Evolutionary conservation across 2,113 vertebrate species (phyloP).

Genomic region (Prinia subflava): DNA sequence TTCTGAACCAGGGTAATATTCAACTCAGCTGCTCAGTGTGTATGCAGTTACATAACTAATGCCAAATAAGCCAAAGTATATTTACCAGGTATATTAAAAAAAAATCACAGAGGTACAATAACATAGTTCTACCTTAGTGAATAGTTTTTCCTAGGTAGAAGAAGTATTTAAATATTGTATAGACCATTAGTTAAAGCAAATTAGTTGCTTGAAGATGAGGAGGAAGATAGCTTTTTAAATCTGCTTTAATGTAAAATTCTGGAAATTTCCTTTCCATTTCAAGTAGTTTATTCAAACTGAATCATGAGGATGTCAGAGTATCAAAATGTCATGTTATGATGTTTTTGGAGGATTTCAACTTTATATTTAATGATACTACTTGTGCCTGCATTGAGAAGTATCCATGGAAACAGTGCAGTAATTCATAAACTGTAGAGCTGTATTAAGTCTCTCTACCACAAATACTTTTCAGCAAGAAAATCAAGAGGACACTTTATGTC

Average conservation of each 20-base stretch:
- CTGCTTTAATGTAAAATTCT: not conserved
- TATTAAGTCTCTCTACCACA: not conserved
- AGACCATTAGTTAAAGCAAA: not conserved
- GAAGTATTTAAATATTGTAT: not conserved
- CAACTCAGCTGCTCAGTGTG: not conserved
- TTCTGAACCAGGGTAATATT: not conserved
- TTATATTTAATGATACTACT: not conserved
- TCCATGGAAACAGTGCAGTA: slow-evolving; percentile 41
- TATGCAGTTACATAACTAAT: not conserved
- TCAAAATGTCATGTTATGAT: not conserved
- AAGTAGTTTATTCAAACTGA: not conserved
- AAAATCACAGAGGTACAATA: not conserved
- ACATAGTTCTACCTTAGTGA: not conserved
- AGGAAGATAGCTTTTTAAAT: not conserved
- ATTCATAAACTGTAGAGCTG: slow-evolving; percentile 22
- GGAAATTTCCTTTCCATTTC: not conserved
- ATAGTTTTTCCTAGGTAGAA: not conserved
- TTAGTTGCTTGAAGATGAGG: not conserved
- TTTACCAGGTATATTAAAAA: not conserved
- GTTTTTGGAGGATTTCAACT: not conserved
- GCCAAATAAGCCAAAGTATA: not conserved
- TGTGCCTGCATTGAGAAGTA: slow-evolving; percentile 18
- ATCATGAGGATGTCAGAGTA: not conserved
- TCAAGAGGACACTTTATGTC: not conserved
- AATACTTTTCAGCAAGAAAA: slow-evolving; percentile 19